Percentiles rank a stretch among this genome's conserved stretches.
Evolutionary conservation across 2,113 vertebrate species (phyloP).

Genomic region (Tragelaphus buxtoni): DNA sequence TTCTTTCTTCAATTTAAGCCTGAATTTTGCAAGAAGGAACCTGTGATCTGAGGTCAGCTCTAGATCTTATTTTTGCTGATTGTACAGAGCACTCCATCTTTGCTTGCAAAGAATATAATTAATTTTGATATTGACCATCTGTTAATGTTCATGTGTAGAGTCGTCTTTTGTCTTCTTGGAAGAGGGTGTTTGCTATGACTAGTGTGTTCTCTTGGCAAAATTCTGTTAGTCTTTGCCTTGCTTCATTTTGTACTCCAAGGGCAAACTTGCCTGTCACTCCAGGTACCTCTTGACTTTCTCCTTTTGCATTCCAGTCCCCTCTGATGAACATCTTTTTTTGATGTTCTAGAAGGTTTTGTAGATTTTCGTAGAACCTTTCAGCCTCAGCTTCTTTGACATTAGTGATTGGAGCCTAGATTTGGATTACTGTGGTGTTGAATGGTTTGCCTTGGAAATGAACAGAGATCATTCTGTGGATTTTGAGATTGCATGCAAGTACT

Average conservation of each 20-base stretch:
- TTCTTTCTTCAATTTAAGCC: not conserved
- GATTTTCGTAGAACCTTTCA: not conserved
- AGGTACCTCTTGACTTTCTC: not conserved
- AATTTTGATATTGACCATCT: not conserved
- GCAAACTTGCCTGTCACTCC: not conserved
- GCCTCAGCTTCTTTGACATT: not conserved
- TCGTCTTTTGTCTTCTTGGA: not conserved
- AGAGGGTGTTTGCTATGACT: not conserved
- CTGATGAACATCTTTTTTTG: not conserved
- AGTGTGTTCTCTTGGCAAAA: not conserved
- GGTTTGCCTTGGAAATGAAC: not conserved
- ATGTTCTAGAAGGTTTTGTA: not conserved
- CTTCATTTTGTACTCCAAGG: not conserved
- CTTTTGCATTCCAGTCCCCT: not conserved
- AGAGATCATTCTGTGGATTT: not conserved
- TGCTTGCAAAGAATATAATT: not conserved
- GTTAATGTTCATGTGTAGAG: not conserved
- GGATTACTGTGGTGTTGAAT: not conserved
- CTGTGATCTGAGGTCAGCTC: not conserved
- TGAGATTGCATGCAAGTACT: not conserved
- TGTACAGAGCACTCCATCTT: not conserved
- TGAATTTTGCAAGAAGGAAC: not conserved
- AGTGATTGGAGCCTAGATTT: not conserved
- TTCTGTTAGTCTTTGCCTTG: not conserved
- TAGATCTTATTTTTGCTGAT: not conserved